These are phyloP conservation scores for Hippocampus mohnikei DNA, from an alignment of 2,113 vertebrate species.

Conservation along the genomic window DNA sequence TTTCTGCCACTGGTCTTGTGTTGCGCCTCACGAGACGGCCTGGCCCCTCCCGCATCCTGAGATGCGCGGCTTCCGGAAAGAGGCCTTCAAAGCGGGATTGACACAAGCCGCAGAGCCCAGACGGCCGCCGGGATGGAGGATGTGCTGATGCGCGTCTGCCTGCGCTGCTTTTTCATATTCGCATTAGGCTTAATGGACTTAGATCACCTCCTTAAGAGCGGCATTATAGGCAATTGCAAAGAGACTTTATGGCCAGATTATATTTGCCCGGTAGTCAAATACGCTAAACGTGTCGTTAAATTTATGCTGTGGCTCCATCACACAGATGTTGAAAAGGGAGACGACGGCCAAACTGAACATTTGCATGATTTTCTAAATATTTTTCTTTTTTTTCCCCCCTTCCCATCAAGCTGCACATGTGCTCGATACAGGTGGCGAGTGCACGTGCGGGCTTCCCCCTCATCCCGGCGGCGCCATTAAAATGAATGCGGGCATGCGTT, in stretches of 20 bases:
- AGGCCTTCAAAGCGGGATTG: conserved; percentile 62
- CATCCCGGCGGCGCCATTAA: conserved; percentile 29
- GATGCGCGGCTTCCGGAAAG: conserved; percentile 56
- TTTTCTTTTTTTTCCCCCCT: too few species aligned
- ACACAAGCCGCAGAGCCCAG: conserved; percentile 54
- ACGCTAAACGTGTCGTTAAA: conserved; percentile 2
- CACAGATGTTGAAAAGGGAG: not conserved
- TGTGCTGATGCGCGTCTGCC: conserved; percentile 36
- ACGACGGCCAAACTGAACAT: conserved; percentile 3
- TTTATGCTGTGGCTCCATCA: not conserved
- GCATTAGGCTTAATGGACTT: conserved; percentile 67
- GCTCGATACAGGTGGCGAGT: conserved; percentile 13
- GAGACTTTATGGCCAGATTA: conserved; percentile 6
- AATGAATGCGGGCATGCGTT: conserved; percentile 45
- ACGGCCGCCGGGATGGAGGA: conserved; percentile 52
- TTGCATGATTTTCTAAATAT: conserved; percentile 35
- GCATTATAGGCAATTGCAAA: conserved; percentile 8
- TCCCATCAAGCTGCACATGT: conserved; percentile 24
- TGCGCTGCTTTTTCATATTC: conserved; percentile 52
- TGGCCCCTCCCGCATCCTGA: conserved; percentile 58
- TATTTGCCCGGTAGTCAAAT: conserved; percentile 16
- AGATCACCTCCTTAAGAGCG: conserved; percentile 48
- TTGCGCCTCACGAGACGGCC: conserved; percentile 49
- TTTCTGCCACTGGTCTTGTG: conserved; percentile 29
- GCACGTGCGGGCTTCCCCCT: conserved; percentile 40